These are phyloP conservation scores for Macroglossus sobrinus DNA, from an alignment of 2,113 vertebrate genomes.

Conservation along the genomic window DNA sequence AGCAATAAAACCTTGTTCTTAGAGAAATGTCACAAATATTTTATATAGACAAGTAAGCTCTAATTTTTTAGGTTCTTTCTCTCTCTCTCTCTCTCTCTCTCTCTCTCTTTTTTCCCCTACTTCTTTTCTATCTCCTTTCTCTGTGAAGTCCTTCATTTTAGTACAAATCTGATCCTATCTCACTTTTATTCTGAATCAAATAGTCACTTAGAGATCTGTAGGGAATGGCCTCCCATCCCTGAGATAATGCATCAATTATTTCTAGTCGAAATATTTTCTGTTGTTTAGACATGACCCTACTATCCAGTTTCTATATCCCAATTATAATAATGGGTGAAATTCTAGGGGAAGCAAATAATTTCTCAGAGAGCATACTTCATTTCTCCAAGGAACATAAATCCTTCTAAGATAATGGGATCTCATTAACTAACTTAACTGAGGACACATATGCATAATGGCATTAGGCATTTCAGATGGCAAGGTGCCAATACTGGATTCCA, in stretches of 20 bases:
- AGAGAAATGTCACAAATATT: background rate
- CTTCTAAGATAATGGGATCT: slow-evolving; percentile 33
- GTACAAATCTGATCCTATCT: background rate
- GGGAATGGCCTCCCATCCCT: background rate
- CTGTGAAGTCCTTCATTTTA: background rate
- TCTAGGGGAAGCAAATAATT: background rate
- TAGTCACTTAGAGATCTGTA: background rate
- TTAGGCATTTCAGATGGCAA: background rate
- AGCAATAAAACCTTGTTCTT: background rate
- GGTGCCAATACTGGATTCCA: slow-evolving; percentile 3
- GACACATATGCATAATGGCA: background rate
- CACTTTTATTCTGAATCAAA: slow-evolving; percentile 15
- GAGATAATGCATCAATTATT: background rate
- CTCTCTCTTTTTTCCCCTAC: background rate
- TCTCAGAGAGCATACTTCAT: slow-evolving; percentile 19
- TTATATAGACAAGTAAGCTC: background rate
- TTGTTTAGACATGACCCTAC: background rate
- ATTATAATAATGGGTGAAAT: slow-evolving; percentile 21
- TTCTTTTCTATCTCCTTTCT: background rate
- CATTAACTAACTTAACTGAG: slow-evolving; percentile 26
- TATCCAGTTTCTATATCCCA: background rate
- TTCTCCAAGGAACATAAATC: background rate
- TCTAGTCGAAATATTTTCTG: background rate
- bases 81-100: too few species aligned
- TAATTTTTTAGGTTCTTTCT: background rate